Percentiles rank a stretch among this genome's conserved stretches.
phyloP scores from a whole-genome alignment of 2,888 invertebrate species.

The Metallyticus violacea region DNA sequence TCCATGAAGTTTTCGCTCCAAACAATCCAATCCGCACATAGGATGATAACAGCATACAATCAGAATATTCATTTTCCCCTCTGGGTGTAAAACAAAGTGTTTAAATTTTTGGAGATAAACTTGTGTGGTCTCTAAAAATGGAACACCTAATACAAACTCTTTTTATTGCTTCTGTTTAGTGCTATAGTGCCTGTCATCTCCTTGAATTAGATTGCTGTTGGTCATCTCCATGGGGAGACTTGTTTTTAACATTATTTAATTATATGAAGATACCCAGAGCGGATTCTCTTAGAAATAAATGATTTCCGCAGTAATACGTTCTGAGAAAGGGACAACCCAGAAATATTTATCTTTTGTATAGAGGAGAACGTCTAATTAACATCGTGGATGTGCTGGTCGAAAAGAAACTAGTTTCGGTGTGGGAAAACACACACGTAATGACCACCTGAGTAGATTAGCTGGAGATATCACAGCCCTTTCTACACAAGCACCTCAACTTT shows the following conservation, averaged over 20 bases:
- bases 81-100: too few relatives aligned
- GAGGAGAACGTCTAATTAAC: background rate
- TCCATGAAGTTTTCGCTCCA: too few relatives aligned
- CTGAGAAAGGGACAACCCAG: background rate
- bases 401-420: background rate
- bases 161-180: background rate
- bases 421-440: background rate
- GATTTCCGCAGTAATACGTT: background rate
- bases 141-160: background rate
- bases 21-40: too few relatives aligned
- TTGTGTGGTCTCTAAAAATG: too few relatives aligned
- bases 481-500: background rate
- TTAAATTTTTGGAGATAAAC: too few relatives aligned
- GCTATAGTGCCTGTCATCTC: background rate
- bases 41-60: too few relatives aligned
- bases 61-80: too few relatives aligned
- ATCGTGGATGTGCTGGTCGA: background rate
- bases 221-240: background rate
- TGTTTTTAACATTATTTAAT: background rate
- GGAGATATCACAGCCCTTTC: background rate
- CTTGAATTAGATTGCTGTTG: background rate
- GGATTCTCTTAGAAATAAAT: background rate
- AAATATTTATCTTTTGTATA: background rate
- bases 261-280: background rate
- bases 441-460: background rate